Percentiles rank a stretch among this genome's conserved stretches.
Evolutionary conservation across 1,140 invertebrate species (phyloP).

Genomic region (Pygmarrhopalites habei): DNA sequence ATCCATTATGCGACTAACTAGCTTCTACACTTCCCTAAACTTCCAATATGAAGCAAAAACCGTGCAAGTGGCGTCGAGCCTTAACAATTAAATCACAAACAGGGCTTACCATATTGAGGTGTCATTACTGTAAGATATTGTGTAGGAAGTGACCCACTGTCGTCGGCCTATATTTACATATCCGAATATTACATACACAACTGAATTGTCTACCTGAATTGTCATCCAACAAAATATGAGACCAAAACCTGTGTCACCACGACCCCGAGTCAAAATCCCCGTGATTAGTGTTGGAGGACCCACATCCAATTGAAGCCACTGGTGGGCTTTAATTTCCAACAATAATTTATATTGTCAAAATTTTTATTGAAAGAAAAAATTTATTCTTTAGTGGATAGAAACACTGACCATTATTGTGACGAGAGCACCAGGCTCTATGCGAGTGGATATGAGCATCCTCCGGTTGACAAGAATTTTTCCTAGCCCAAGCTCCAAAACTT

Average conservation of each 20-base stretch:
- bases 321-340: conserved; percentile 43
- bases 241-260: conserved; percentile 51
- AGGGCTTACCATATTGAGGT: conserved; percentile 50
- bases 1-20: too few species aligned
- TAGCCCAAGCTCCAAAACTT: conserved; percentile 44
- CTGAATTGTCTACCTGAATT: too few species aligned
- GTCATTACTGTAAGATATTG: conserved; percentile 54
- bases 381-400: neutral
- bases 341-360: neutral
- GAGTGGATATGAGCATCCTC: conserved; percentile 52
- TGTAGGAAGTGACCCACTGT: conserved; percentile 53
- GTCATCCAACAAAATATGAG: too few species aligned
- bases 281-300: conserved; percentile 52
- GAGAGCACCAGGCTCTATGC: conserved; percentile 53
- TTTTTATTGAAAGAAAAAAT: neutral
- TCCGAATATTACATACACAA: too few species aligned
- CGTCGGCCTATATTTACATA: too few species aligned
- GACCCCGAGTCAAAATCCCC: conserved; percentile 51
- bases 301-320: conserved; percentile 55
- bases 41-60: too few species aligned
- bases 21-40: too few species aligned
- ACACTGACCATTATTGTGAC: conserved; percentile 49
- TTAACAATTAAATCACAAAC: too few species aligned
- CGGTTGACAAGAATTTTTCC: conserved; percentile 50
- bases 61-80: too few species aligned